These are phyloP conservation scores for Eupithecia inturbata DNA, from an alignment of 2,888 invertebrate species.

Conservation along the genomic window DNA sequence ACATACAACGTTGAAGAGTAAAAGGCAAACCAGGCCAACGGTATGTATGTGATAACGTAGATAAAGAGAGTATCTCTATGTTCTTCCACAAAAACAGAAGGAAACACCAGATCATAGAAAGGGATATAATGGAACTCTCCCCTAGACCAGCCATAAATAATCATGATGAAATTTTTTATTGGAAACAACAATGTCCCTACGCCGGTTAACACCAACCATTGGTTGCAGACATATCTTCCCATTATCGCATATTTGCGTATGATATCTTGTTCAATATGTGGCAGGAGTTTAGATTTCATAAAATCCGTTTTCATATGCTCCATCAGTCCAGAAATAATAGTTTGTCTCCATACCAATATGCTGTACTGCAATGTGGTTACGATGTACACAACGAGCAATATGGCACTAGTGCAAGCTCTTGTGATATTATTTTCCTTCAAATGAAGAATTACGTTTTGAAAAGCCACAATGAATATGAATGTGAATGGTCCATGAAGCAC, in stretches of 20 bases:
- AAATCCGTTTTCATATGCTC: background rate
- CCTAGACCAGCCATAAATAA: background rate
- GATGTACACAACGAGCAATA: background rate
- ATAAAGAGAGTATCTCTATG: slow-evolving; percentile 28
- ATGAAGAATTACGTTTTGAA: background rate
- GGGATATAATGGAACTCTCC: background rate
- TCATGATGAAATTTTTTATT: background rate
- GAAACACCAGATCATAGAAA: background rate
- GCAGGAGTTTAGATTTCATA: background rate
- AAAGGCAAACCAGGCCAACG: slow-evolving; percentile 3
- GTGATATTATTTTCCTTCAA: background rate
- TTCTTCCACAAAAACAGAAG: slow-evolving; percentile 23
- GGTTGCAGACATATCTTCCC: background rate
- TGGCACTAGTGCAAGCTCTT: background rate
- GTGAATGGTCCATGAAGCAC: background rate
- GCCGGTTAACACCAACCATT: background rate
- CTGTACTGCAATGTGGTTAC: background rate
- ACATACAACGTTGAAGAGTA: slow-evolving; percentile 19
- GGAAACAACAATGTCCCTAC: background rate
- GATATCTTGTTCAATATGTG: background rate
- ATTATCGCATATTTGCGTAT: background rate
- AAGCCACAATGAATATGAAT: background rate
- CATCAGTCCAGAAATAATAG: background rate
- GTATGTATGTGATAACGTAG: slow-evolving; percentile 11
- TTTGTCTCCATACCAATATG: background rate